phyloP scores from a whole-genome alignment of 2,888 invertebrate species.

The Acleris emargana region DNA sequence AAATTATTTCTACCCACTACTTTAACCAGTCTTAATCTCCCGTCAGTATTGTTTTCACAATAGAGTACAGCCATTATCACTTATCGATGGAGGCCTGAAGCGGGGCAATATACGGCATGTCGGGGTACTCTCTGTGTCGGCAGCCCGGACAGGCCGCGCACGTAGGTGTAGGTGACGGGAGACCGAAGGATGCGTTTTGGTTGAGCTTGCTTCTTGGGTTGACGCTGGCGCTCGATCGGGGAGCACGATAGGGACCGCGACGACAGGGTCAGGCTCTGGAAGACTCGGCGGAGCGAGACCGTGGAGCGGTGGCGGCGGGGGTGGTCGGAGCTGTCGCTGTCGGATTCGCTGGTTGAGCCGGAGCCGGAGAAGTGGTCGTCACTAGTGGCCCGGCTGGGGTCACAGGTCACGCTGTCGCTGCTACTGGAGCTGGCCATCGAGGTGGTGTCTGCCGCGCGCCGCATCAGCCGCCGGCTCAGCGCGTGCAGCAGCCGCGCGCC shows the following conservation, averaged over 20 bases:
- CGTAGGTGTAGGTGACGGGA: conserved; percentile 91
- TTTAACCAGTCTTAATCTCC: conserved; percentile 76
- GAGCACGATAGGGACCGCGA: conserved; percentile 86
- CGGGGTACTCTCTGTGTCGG: conserved; percentile 92
- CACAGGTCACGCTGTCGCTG: conserved; percentile 73
- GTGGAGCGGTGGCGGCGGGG: conserved; percentile 80
- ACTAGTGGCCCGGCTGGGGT: conserved; percentile 57
- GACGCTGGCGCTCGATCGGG: conserved; percentile 72
- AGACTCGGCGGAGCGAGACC: conserved; percentile 88
- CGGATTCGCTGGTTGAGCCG: conserved; percentile 85
- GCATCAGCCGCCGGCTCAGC: conserved; percentile 85
- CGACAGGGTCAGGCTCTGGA: conserved; percentile 87
- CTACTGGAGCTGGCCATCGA: conserved; percentile 76
- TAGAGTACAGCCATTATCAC: conserved; percentile 38
- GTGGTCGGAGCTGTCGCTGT: conserved; percentile 84
- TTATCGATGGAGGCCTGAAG: conserved; percentile 73
- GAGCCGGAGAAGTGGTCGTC: conserved; percentile 80
- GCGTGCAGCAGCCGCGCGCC: conserved; percentile 87
- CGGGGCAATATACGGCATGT: conserved; percentile 65
- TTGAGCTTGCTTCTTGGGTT: conserved; percentile 83
- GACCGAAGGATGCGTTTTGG: conserved; percentile 90
- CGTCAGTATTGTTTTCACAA: conserved; percentile 48
- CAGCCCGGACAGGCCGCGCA: conserved; percentile 90
- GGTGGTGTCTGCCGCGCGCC: conserved; percentile 74
- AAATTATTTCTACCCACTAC: conserved; percentile 63